phyloP scores from a whole-genome alignment of 1,140 invertebrate genomes.

The Nasonia vitripennis region DNA sequence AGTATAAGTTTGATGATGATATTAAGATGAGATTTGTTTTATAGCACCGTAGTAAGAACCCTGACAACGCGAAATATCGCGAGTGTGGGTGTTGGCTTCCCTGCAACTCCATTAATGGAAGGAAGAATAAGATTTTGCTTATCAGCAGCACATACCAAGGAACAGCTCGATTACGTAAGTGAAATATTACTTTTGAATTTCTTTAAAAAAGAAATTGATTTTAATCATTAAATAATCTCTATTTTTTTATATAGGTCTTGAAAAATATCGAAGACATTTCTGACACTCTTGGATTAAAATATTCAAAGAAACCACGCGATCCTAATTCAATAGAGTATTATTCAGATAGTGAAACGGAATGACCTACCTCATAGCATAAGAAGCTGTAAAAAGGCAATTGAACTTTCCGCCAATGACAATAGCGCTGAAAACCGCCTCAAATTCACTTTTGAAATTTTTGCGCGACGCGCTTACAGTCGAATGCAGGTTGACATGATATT shows the following conservation, averaged over 20 bases:
- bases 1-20: not conserved
- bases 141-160: constrained; percentile 96
- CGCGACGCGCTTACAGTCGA: constrained; percentile 11
- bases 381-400: constrained; percentile 54
- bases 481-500: constrained; percentile 14
- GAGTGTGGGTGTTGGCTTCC: constrained; percentile 97
- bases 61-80: constrained; percentile 90
- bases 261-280: constrained; percentile 83
- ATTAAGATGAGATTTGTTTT: constrained; percentile 52
- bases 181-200: not conserved
- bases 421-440: constrained; percentile 7
- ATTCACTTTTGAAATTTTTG: constrained; percentile 14
- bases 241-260: constrained; percentile 76
- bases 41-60: constrained; percentile 88
- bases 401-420: constrained; percentile 52
- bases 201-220: not conserved
- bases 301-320: constrained; percentile 80
- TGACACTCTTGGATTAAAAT: constrained; percentile 82
- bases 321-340: constrained; percentile 78
- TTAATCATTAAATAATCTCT: constrained; percentile 19
- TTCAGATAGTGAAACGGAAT: constrained; percentile 71
- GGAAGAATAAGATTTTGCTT: constrained; percentile 96
- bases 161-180: constrained; percentile 92
- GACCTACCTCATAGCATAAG: constrained; percentile 63
- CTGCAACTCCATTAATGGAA: constrained; percentile 96